Evolutionary conservation across 2,888 invertebrate genomes (phyloP), one percentile per base, ranked within the genome.

Genomic region (Strigamia maritima): DNA sequence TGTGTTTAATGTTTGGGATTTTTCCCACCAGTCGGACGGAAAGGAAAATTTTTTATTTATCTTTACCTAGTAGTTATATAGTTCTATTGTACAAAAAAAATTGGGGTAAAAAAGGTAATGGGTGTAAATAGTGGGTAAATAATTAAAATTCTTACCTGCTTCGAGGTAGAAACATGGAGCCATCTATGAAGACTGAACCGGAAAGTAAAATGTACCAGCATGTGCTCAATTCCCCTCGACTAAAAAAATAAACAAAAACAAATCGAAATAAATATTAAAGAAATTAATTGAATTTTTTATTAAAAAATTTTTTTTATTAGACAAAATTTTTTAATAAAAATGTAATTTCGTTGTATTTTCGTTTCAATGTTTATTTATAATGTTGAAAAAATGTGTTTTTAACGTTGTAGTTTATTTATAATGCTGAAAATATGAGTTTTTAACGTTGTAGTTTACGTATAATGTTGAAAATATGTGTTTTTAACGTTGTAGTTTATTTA

Each of bases 131-230:
- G 38, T 38, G 10, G 10, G 3, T 54, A 54, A n/a, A 54, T 10
- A 10, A 10, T 54, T 10, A 10, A 40, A 40, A 8, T 19, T n/a
- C 14, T 88, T 87, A 92, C 92, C 92, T 92, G 87, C 91, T 91
- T 83, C 91, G 89, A n/a, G 93, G 93, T 82, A 93, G 88, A 85
- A 92, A 93, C 92, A 94, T 93, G 83, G 92, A 92, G 75, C 92
- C 93, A 86, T 93, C 93, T 86, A 94, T 93, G 88, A 93, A 93
- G 79, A 94, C 93, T 22, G 93, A 92, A 78, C 94, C 94, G 65
- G 92, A 91, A 80, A 94, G 89, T 79, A 94, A 88, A 83, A 94
- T 92, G 87, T 92, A 94, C 93, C 93, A 94, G 85, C 93, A 92
- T 82, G 91, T 91, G 82, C 92, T 92, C 83, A 92, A 85, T 86